Evolutionary conservation across 2,113 vertebrate species (phyloP), one percentile per base, ranked within the genome.

Genomic region (Forbesichthys papilliferus): DNA sequence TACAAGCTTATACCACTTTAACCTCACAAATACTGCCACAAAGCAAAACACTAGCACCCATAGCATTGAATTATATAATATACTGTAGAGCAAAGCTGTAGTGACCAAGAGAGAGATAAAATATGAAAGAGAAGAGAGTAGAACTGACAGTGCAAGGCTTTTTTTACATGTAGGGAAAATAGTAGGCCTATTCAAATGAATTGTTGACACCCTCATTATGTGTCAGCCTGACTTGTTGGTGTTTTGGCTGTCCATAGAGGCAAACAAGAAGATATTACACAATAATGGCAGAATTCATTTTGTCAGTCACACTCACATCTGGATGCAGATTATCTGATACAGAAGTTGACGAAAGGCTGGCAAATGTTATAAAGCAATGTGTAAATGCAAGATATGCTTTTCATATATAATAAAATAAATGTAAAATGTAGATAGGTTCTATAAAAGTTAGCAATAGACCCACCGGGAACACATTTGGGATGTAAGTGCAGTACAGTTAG

Each of bases 231-330:
- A 18, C n/a, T 57, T 66, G 70, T 74, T 66, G 68, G 47, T 33
- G 64, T 14, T 54, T 66, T 9, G 33, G 27, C 65, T 70, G 75
- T 75, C 71, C 74, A 52, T 71, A 54, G 5, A 3, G 62, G 52
- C 79, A 66, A 74, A 74, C 64, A 69, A 48, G 68, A 58, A 42
- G 61, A 3, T 52, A 2, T 71, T 12, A 77, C 56, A 34, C 57
- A 51, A 46, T 48, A 66, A 57, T 62, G 56, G 66, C 66, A 54
- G 14, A 47, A 20, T 52, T 0, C 12, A 46, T n/a, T 68, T 65
- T 65, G 66, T 73, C 60, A 61, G 64, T 18, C n/a, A n/a, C 62
- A 7, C 16, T 13, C 12, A 0, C 13, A 14, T 14, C 9, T 14
- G 49, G 3, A 5, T 12, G 49, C 1, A 42, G 59, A 60, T 20